A percentile compares a stretch with the other conserved stretches of the same genome.
These are phyloP conservation scores for Phlogophora meticulosa DNA, from an alignment of 2,888 invertebrate species.

Conservation along the genomic window DNA sequence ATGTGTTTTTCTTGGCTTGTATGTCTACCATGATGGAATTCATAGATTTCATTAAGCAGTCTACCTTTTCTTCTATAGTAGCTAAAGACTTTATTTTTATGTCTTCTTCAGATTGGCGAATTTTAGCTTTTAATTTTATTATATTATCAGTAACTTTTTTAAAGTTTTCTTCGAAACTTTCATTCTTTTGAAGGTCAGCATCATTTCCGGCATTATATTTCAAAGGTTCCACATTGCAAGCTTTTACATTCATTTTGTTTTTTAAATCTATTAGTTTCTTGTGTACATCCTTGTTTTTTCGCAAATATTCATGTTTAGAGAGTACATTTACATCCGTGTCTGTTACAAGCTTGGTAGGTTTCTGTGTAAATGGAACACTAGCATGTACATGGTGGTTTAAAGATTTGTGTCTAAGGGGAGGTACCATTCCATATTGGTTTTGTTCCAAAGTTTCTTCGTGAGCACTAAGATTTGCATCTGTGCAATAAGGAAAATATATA, in stretches of 20 bases:
- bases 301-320: not conserved
- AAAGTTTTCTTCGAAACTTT: constrained; percentile 61
- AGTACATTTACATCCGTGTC: constrained; percentile 22
- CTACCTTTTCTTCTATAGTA: constrained; percentile 79
- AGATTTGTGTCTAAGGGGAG: constrained; percentile 1
- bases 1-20: constrained; percentile 60
- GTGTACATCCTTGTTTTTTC: not conserved
- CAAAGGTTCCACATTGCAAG: constrained; percentile 17
- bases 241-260: constrained; percentile 1
- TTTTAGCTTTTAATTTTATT: constrained; percentile 63
- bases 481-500: constrained; percentile 22
- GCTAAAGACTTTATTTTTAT: constrained; percentile 64
- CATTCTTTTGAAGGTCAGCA: constrained; percentile 17
- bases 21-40: constrained; percentile 76
- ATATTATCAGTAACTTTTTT: constrained; percentile 62
- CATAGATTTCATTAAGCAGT: constrained; percentile 75
- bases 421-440: constrained; percentile 22
- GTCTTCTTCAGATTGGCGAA: constrained; percentile 52
- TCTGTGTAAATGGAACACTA: not conserved
- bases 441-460: constrained; percentile 8
- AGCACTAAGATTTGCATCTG: not conserved
- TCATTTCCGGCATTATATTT: constrained; percentile 7
- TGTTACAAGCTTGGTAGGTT: constrained; percentile 7
- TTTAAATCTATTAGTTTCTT: constrained; percentile 2
- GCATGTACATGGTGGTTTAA: constrained; percentile 3